phyloP scores from a whole-genome alignment of 1,140 invertebrate genomes.

The Idris sp. region DNA sequence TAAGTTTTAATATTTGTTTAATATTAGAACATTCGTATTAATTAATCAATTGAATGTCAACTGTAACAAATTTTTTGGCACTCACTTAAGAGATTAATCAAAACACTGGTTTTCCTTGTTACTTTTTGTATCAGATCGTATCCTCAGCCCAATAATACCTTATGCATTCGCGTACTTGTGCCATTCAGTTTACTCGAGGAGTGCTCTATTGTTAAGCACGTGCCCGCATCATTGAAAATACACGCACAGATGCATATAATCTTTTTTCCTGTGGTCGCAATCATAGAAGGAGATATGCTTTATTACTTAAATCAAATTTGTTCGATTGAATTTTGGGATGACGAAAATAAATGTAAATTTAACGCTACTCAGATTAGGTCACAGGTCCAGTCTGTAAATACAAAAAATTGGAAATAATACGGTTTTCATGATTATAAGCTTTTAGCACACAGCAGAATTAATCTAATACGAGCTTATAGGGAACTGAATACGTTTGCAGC shows the following conservation, averaged over 20 bases:
- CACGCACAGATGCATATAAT: conserved; percentile 73
- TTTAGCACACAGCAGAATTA: conserved; percentile 11
- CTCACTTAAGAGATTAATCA: conserved; percentile 33
- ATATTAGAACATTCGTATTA: conserved; percentile 16
- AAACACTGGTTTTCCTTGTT: conserved; percentile 42
- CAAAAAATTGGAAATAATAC: conserved; percentile 23
- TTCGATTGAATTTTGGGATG: conserved; percentile 40
- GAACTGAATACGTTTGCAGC: conserved; percentile 3
- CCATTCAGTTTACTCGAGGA: conserved; percentile 46
- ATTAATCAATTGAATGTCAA: conserved; percentile 21
- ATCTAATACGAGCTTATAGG: conserved; percentile 27
- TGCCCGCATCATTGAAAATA: conserved; percentile 71
- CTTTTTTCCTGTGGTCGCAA: conserved; percentile 48
- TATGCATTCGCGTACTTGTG: conserved; percentile 44
- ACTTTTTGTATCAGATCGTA: conserved; percentile 54
- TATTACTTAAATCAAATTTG: conserved; percentile 59
- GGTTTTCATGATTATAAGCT: conserved; percentile 29
- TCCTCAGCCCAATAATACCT: conserved; percentile 43
- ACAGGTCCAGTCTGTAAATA: conserved; percentile 18
- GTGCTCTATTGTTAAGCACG: conserved; percentile 61
- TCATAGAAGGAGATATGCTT: conserved; percentile 45
- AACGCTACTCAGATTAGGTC: conserved; percentile 36
- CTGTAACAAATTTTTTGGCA: conserved; percentile 7
- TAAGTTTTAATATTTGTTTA: too few species aligned
- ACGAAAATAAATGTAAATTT: conserved; percentile 55